Evolutionary conservation across 2,113 vertebrate genomes (phyloP).

Genomic region (Mesoclemmys tuberculata): DNA sequence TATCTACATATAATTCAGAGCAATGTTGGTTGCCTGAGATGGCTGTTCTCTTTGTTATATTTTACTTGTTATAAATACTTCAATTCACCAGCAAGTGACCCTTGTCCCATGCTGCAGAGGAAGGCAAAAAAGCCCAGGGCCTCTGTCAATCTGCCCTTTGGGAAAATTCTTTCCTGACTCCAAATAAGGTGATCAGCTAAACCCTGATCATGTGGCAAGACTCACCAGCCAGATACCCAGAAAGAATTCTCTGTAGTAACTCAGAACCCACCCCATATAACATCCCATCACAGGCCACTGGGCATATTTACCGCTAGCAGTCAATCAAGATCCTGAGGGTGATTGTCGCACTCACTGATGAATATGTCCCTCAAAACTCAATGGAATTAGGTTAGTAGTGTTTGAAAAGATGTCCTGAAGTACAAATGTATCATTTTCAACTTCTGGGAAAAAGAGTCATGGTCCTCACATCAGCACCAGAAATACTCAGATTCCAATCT

Average conservation of each 20-base stretch:
- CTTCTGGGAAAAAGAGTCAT: background rate
- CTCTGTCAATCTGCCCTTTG: too few relatives aligned
- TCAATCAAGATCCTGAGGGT: background rate
- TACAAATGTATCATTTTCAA: slow-evolving; percentile 1
- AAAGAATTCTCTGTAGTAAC: too few relatives aligned
- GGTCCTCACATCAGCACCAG: background rate
- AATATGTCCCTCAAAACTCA: background rate
- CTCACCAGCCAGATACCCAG: too few relatives aligned
- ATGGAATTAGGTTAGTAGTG: background rate
- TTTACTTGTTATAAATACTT: background rate
- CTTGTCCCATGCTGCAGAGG: too few relatives aligned
- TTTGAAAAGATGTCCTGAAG: slow-evolving; percentile 8
- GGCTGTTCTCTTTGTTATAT: background rate
- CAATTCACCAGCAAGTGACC: background rate
- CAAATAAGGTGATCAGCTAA: too few relatives aligned
- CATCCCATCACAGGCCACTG: too few relatives aligned
- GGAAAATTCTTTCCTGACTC: too few relatives aligned
- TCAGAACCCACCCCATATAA: too few relatives aligned
- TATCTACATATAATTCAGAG: background rate
- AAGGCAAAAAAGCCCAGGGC: too few relatives aligned
- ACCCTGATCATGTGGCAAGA: too few relatives aligned
- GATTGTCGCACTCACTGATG: background rate
- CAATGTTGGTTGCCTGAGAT: background rate
- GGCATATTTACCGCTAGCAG: too few relatives aligned
- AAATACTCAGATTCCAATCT: background rate